Evolutionary conservation across 2,888 invertebrate genomes (phyloP), one percentile per base, ranked within the genome.

Genomic region (Parnassius smintheus): DNA sequence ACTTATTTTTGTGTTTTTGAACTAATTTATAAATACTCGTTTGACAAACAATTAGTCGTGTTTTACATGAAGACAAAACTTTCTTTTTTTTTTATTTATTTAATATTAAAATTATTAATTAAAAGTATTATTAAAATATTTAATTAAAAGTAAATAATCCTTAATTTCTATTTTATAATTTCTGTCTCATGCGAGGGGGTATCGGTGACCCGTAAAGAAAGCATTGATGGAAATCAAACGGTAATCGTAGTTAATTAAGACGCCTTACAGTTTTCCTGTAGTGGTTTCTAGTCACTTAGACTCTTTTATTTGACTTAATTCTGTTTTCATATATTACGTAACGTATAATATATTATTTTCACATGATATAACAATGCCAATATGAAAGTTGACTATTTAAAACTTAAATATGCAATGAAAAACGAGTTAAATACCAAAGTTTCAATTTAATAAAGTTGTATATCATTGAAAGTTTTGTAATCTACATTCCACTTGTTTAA

Each of bases 51-150:
- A 4, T 35, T 7, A 4, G 25, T 35, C 35, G 4, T 35, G 18
- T 35, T 7, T 35, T 35, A 35, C 7, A 0, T 35, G 4, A 4
- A 35, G 35, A 4, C 7, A 86, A 86, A 85, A 9, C 18, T 22
- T 18, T 18, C n/a, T n/a, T n/a, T n/a, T n/a, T n/a, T n/a, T n/a
- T n/a, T n/a, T n/a, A n/a, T n/a, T n/a, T n/a, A n/a, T n/a, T n/a
- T n/a, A n/a, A n/a, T n/a, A n/a, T n/a, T n/a, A n/a, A n/a, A n/a
- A n/a, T n/a, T n/a, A n/a, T n/a, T n/a, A n/a, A n/a, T n/a, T n/a
- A n/a, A n/a, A n/a, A n/a, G n/a, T n/a, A n/a, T n/a, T n/a, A n/a
- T n/a, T n/a, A n/a, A n/a, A n/a, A n/a, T 10, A 2, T 53, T 53
- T 42, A 18, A 54, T 59, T 52, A 59, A 18, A 41, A 10, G 13